These are phyloP conservation scores for Polyommatus iphigenia DNA, from an alignment of 2,888 invertebrate species.

Conservation along the genomic window DNA sequence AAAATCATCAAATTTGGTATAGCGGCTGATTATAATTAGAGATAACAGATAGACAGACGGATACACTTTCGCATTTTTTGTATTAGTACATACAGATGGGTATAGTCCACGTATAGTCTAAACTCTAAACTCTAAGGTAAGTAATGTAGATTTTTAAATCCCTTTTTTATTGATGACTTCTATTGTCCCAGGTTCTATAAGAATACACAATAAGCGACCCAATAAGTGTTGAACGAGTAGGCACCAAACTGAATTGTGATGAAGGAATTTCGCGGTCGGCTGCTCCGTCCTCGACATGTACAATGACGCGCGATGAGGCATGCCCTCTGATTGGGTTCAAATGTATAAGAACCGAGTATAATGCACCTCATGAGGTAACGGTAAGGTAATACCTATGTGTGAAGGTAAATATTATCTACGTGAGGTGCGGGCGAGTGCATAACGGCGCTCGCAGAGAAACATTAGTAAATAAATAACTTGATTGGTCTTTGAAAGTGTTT, in stretches of 20 bases:
- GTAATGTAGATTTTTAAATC: not conserved
- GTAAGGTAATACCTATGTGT: slow-evolving; percentile 35
- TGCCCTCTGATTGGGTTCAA: slow-evolving; percentile 47
- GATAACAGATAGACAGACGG: no score
- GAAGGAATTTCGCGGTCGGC: slow-evolving; percentile 57
- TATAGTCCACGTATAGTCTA: not conserved
- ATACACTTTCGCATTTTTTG: no score
- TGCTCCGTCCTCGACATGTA: slow-evolving; percentile 53
- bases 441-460: slow-evolving; percentile 29
- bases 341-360: slow-evolving; percentile 34
- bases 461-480: slow-evolving; percentile 29
- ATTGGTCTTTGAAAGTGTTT: slow-evolving; percentile 7
- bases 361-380: slow-evolving; percentile 35
- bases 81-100: no score
- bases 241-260: slow-evolving; percentile 43
- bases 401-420: slow-evolving; percentile 27
- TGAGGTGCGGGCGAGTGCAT: slow-evolving; percentile 28
- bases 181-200: slow-evolving; percentile 3
- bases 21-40: no score
- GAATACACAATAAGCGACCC: not conserved
- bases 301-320: slow-evolving; percentile 52
- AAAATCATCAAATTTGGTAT: no score
- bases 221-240: slow-evolving; percentile 35
- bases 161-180: not conserved
- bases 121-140: not conserved